These are phyloP conservation scores for Lethrus apterus DNA, from an alignment of 1,140 invertebrate species.

Conservation along the genomic window DNA sequence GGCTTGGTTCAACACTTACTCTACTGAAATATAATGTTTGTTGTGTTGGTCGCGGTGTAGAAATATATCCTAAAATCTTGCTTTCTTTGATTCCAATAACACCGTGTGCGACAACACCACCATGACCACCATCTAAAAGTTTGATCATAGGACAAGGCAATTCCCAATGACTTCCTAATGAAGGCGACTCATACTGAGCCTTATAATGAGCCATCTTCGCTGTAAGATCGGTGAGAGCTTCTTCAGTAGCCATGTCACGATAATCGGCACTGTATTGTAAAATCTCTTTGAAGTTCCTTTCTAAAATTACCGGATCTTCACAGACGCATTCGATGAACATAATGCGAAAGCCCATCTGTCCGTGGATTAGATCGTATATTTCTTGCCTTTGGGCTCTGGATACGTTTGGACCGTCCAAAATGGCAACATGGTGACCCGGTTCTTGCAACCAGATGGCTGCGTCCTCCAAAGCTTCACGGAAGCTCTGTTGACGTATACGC, in stretches of 20 bases:
- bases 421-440: constrained; percentile 38
- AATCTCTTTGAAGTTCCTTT: constrained; percentile 83
- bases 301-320: constrained; percentile 71
- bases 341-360: constrained; percentile 72
- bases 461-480: constrained; percentile 76
- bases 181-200: constrained; percentile 69
- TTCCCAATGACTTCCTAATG: constrained; percentile 42
- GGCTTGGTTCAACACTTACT: constrained; percentile 21
- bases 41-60: constrained; percentile 57
- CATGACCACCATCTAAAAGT: constrained; percentile 60
- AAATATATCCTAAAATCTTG: constrained; percentile 68
- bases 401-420: constrained; percentile 91
- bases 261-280: constrained; percentile 89
- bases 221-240: constrained; percentile 74
- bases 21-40: constrained; percentile 36
- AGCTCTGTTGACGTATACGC: constrained; percentile 69
- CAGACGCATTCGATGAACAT: constrained; percentile 92
- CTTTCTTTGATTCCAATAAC: constrained; percentile 63
- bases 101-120: constrained; percentile 52
- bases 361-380: constrained; percentile 65
- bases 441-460: constrained; percentile 43
- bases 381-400: constrained; percentile 70
- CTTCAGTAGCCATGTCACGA: constrained; percentile 62
- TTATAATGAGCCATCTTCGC: constrained; percentile 81
- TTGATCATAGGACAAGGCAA: constrained; percentile 53